Conservation (phyloP, 2,797 vertebrate species). For the Anolis apletophallus region DNA sequence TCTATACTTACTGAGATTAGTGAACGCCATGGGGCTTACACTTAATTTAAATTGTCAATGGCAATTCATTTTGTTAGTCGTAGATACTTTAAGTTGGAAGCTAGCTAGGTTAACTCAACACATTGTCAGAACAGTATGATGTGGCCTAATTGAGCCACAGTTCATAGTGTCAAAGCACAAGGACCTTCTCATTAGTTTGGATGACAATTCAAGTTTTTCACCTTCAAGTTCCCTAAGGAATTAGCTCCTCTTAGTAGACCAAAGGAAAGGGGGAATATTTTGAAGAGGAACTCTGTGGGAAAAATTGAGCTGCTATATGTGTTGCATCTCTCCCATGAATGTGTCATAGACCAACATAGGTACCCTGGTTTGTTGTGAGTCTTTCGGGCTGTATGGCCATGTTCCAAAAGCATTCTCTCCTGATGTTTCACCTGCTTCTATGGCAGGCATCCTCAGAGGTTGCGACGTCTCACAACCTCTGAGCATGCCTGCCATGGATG, state of each 20-base stretch:
- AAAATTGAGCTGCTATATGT: background rate
- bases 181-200: background rate
- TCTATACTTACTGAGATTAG: background rate
- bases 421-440: no score
- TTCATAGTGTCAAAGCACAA: background rate
- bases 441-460: no score
- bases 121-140: background rate
- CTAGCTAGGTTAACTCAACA: background rate
- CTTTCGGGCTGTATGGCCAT: no score
- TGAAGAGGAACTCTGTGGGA: background rate
- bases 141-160: background rate
- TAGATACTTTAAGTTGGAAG: conserved; percentile 9
- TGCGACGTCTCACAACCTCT: no score
- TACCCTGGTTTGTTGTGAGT: no score
- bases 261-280: background rate
- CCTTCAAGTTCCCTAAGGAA: background rate
- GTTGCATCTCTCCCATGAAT: no score
- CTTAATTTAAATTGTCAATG: background rate
- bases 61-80: background rate
- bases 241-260: background rate
- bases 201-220: background rate
- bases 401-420: no score
- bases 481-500: no score
- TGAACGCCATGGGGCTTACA: background rate
- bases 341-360: no score